These are phyloP conservation scores for Paraescarpia echinospica DNA, from an alignment of 1,140 invertebrate species.

Conservation along the genomic window DNA sequence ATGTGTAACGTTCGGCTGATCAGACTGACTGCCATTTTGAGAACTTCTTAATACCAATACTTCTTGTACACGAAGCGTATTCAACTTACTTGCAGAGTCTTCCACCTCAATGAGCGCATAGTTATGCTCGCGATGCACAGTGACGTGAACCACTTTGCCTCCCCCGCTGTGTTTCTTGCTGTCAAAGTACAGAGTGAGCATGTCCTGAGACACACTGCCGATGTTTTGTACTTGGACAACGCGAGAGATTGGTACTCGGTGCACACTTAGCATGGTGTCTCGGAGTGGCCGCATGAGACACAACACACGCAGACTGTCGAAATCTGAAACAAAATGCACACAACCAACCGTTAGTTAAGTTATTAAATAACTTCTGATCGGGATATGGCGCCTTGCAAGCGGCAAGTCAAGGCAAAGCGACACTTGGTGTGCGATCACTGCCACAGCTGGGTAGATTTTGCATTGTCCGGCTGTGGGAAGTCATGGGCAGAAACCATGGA, in stretches of 20 bases:
- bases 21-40: background rate
- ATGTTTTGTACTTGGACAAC: background rate
- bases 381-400: too few species aligned
- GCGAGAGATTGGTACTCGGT: background rate
- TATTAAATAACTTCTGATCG: too few species aligned
- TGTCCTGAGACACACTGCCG: background rate
- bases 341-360: too few species aligned
- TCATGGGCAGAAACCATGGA: too few species aligned
- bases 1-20: background rate
- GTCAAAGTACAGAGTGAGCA: constrained; percentile 6
- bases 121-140: background rate
- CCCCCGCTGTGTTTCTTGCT: constrained; percentile 18
- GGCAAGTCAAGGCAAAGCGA: too few species aligned
- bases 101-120: background rate
- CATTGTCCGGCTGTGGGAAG: too few species aligned
- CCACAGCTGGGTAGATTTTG: too few species aligned
- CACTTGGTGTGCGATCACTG: too few species aligned
- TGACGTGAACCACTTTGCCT: background rate
- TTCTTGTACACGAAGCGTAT: too few species aligned
- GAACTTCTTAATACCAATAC: too few species aligned
- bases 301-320: background rate
- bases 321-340: background rate
- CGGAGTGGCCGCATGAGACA: background rate
- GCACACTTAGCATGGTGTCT: background rate
- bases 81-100: background rate